A percentile compares a stretch with the other conserved stretches of the same genome.
These are phyloP conservation scores for Acanthopagrus latus DNA, from an alignment of 2,797 vertebrate species.

Conservation along the genomic window DNA sequence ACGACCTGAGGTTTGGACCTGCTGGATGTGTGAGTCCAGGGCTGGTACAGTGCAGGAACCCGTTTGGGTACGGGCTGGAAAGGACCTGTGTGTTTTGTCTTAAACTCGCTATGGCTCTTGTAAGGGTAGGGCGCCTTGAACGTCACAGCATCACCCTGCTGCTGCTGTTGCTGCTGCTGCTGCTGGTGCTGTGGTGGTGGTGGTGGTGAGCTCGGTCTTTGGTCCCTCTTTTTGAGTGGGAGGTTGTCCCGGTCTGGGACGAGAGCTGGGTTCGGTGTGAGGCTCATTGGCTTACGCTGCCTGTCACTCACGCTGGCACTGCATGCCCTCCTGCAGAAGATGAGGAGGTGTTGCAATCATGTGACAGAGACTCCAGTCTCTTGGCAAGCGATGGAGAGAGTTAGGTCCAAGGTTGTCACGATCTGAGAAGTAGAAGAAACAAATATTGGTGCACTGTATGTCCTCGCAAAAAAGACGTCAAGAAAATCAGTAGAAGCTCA, in stretches of 20 bases:
- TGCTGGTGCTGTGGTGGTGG: slow-evolving; percentile 26
- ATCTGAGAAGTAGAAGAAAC: slow-evolving; percentile 56
- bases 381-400: slow-evolving; percentile 38
- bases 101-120: slow-evolving; percentile 69
- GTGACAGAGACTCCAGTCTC: slow-evolving; percentile 50
- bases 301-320: slow-evolving; percentile 52
- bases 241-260: slow-evolving; percentile 75
- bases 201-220: slow-evolving; percentile 46
- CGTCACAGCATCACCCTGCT: slow-evolving; percentile 59
- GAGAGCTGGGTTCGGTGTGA: slow-evolving; percentile 58
- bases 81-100: slow-evolving; percentile 52
- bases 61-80: slow-evolving; percentile 68
- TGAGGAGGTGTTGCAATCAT: slow-evolving; percentile 44
- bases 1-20: slow-evolving; percentile 60
- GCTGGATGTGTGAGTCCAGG: slow-evolving; percentile 68
- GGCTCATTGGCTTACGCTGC: slow-evolving; percentile 74
- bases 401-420: slow-evolving; percentile 35
- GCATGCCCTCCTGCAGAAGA: slow-evolving; percentile 35
- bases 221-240: slow-evolving; percentile 83
- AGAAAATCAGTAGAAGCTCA: background rate
- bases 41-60: slow-evolving; percentile 72
- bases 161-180: slow-evolving; percentile 38
- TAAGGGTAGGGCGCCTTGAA: slow-evolving; percentile 85
- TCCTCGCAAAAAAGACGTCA: background rate
- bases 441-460: slow-evolving; percentile 26